Base-by-base conservation (phyloP, 2,113 vertebrate species). In the Tragelaphus strepsiceros region DNA sequence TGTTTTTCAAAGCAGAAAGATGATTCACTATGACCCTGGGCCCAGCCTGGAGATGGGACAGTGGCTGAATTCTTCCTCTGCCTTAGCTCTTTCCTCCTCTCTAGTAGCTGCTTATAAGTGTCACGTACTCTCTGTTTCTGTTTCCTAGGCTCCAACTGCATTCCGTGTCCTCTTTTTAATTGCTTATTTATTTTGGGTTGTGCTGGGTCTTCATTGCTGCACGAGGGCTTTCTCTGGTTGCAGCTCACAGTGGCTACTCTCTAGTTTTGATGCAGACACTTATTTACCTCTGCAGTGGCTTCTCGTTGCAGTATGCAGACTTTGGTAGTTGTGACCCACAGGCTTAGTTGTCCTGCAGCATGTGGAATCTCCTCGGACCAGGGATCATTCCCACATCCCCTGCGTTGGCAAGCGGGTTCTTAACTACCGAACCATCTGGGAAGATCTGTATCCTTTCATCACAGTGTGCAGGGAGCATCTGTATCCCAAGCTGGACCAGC, bases 1-100 rank as follows among this genome's bases (percentile, higher is more conserved):
- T 19, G 92, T 90, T 96, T 95, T 96, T 90, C 80, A 91, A 95
- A 96, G 61, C 59, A n/a, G 74, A 97, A 94, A 24, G 43, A 54
- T 84, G 39, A 86, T 56, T 51, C 19, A 43, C 30, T 80, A 4
- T 92, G 62, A 56, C 90, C 59, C 51, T 84, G 54, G 53, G 35
- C 43, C n/a, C 22, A 82, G 28, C 67, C 35, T 86, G 71, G 64
- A 81, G 71, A 86, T 6, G 32, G 54, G n/a, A 54, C 22, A 15
- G 1, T n/a, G 11, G 19, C 64, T 4, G 26, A n/a, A 19, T 77
- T 80, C 21, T 54, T n/a, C 10, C 14, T 82, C 51, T 17, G 11
- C 49, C 19, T 78, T 19, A 5, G 6, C n/a, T 13, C 28, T 12
- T 30, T 35, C 17, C 56, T 30, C 77, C 8, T 53, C 24, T 43